A percentile compares a stretch with the other conserved stretches of the same genome.
phyloP scores from a whole-genome alignment of 1,140 invertebrate species.

The Halictus rubicundus region DNA sequence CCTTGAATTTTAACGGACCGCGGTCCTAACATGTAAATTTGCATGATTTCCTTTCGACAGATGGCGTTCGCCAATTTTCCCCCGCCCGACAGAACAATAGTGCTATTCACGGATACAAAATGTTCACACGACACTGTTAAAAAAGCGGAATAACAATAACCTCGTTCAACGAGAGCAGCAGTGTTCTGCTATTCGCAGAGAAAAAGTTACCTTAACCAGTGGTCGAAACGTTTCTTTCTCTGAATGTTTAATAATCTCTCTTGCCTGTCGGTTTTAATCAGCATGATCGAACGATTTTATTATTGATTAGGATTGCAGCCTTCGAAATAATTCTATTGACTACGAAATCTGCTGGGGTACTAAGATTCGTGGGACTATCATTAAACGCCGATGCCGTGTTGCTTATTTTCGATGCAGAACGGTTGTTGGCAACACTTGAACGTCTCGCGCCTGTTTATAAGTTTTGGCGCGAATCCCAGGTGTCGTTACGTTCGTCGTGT shows the following conservation, averaged over 20 bases:
- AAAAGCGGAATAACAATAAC: not conserved
- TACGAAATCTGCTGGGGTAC: not conserved
- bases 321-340: not conserved
- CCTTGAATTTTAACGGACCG: constrained; percentile 38
- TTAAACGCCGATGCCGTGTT: constrained; percentile 10
- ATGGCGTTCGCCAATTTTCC: not conserved
- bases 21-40: constrained; percentile 28
- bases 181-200: no score
- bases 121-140: not conserved
- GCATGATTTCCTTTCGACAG: constrained; percentile 2
- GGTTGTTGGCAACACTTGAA: constrained; percentile 21
- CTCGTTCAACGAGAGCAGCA: not conserved
- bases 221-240: not conserved
- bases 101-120: not conserved
- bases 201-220: not conserved
- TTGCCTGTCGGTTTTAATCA: not conserved
- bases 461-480: constrained; percentile 35
- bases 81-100: not conserved
- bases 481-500: not conserved
- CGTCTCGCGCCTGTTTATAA: constrained; percentile 34
- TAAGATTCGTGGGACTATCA: constrained; percentile 21
- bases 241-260: not conserved
- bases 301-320: not conserved
- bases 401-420: constrained; percentile 27
- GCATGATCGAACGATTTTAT: not conserved